Percentiles rank a stretch among this genome's conserved stretches.
Conservation (phyloP, 2,888 invertebrate genomes). For the Pristionchus entomophagus region DNA sequence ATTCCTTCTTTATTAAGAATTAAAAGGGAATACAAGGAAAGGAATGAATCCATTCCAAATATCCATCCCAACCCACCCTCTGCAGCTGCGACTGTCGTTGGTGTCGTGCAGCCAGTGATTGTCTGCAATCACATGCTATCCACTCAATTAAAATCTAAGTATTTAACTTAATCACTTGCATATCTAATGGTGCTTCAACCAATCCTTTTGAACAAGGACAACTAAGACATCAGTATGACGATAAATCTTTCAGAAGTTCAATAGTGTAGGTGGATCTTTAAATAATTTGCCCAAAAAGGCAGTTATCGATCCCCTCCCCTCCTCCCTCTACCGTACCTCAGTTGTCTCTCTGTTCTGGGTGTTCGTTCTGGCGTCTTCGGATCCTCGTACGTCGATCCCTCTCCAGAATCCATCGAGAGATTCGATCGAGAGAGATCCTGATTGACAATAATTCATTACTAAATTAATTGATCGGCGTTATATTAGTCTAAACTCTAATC, state of each 20-base stretch:
- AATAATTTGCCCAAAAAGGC: too few species aligned
- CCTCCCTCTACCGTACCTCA: background rate
- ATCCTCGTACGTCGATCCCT: background rate
- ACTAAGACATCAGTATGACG: too few species aligned
- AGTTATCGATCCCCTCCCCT: background rate
- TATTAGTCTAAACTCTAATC: background rate
- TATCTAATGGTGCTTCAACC: too few species aligned
- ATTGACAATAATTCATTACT: background rate
- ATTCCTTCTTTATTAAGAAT: too few species aligned
- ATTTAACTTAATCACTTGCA: too few species aligned
- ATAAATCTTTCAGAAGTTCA: too few species aligned
- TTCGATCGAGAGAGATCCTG: conserved; percentile 15
- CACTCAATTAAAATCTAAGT: too few species aligned
- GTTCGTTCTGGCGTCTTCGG: conserved; percentile 20
- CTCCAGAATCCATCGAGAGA: background rate
- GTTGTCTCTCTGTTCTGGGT: background rate
- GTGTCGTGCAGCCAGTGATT: background rate
- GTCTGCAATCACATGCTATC: background rate
- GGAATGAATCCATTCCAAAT: background rate
- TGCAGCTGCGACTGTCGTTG: conserved; percentile 18
- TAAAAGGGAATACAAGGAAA: too few species aligned
- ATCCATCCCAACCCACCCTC: background rate
- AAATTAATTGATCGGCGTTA: background rate
- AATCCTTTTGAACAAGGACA: too few species aligned
- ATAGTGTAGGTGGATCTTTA: too few species aligned